Evolutionary conservation across 2,113 vertebrate species (phyloP).

Genomic region (Oncorhynchus masou): DNA sequence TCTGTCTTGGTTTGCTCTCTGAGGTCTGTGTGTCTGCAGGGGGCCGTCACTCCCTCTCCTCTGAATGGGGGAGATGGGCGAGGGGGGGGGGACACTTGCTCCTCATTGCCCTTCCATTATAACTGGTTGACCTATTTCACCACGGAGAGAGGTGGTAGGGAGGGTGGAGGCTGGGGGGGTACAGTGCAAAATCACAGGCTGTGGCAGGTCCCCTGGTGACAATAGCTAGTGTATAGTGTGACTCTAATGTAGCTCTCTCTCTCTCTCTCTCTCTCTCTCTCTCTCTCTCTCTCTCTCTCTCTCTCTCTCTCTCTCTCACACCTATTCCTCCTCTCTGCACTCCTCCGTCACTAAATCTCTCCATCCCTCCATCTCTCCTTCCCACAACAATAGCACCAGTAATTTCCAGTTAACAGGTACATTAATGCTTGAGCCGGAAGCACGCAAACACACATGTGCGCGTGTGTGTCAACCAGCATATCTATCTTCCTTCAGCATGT

Average conservation of each 20-base stretch:
- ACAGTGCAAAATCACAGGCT: slow-evolving; percentile 69
- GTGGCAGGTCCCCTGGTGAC: slow-evolving; percentile 65
- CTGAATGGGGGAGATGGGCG: slow-evolving; percentile 25
- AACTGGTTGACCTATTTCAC: slow-evolving; percentile 92
- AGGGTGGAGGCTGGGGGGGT: slow-evolving; percentile 32
- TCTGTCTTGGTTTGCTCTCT: slow-evolving; percentile 40
- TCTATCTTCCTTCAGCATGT: background rate
- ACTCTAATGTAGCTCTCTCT: slow-evolving; percentile 60
- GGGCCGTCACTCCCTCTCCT: slow-evolving; percentile 42
- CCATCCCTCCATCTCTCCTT: slow-evolving; percentile 5
- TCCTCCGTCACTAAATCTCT: background rate
- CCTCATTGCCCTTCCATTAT: slow-evolving; percentile 89
- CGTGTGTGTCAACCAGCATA: background rate
- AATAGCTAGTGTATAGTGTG: slow-evolving; percentile 49
- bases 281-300: slow-evolving; percentile 24
- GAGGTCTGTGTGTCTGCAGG: slow-evolving; percentile 40
- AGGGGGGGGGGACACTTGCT: slow-evolving; percentile 55
- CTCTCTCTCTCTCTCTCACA: background rate
- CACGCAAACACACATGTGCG: background rate
- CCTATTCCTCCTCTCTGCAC: background rate
- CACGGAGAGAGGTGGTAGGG: slow-evolving; percentile 68
- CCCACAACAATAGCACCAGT: slow-evolving; percentile 24
- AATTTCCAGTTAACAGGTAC: slow-evolving; percentile 64
- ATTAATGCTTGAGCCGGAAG: slow-evolving; percentile 49
- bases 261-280: background rate